Base-by-base conservation (phyloP, 1,140 invertebrate genomes). In the Drosophila oshimai region DNA sequence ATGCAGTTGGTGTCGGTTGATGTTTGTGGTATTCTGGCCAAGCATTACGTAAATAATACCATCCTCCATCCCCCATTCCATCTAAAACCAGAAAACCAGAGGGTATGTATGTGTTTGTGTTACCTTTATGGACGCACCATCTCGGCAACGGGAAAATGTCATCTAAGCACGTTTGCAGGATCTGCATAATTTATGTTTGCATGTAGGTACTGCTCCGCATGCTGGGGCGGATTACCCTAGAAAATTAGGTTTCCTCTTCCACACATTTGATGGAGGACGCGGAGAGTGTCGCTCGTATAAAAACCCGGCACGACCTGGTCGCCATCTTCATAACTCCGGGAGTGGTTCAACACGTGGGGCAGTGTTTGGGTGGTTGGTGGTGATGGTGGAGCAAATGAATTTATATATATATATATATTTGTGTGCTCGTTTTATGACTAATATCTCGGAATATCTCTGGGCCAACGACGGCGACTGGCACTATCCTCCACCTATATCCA, bases 101-200 rank as follows among this genome's bases (percentile, higher is more conserved):
- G 17, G 45, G 22, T 31, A 7, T 41, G 15, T 62, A 33, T 49
- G 57, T 44, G 37, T 29, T 45, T 71, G 57, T 80, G 45, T 39
- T 58, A 84, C 78, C 84, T 84, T 88, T 87, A 81, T 77, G 81
- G 61, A 57, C 47, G 57, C 73, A 60, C 58, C 76, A 76, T 61
- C 71, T 70, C 55, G 60, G 58, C 22, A 20, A 18, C 13, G 60
- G 76, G 39, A 74, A 88, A 86, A 81, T 83, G 78, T 87, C 81
- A 88, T 87, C 81, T 89, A 83, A 89, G 87, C 87, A 89, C 87
- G 87, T 89, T 76, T 89, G 68, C 87, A 83, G 87, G 80, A 89
- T 89, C 87, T 89, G 78, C 87, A 89, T 89, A 89, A 89, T 89
- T 89, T 89, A 89, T 87, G 79, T 77, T 79, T 81, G 62, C 83